These are phyloP conservation scores for Poecilia wingei DNA, from an alignment of 2,797 vertebrate genomes.

Conservation along the genomic window DNA sequence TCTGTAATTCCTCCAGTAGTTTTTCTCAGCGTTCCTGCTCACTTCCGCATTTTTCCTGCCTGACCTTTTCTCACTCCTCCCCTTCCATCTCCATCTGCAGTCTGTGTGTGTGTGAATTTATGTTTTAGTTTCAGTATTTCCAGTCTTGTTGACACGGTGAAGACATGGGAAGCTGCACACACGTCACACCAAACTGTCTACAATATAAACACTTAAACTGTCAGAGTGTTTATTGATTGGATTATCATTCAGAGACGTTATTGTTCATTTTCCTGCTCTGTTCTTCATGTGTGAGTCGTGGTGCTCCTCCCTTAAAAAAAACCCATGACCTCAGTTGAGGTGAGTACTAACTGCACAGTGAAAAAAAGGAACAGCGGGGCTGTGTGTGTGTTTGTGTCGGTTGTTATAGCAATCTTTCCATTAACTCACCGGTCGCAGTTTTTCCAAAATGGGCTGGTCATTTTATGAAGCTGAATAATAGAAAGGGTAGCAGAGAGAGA, in stretches of 20 bases:
- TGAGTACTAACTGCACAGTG: conserved; percentile 57
- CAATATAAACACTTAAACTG: conserved; percentile 42
- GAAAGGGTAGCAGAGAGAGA: conserved; percentile 47
- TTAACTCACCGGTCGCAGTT: conserved; percentile 71
- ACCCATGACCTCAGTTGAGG: conserved; percentile 55
- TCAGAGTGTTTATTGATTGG: conserved; percentile 40
- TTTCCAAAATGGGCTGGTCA: conserved; percentile 67
- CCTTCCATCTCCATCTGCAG: conserved; percentile 25
- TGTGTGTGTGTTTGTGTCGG: conserved; percentile 74
- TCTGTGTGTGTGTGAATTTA: conserved; percentile 16
- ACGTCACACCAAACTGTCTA: conserved; percentile 33
- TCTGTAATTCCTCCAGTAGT: conserved; percentile 70
- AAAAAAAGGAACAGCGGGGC: conserved; percentile 68
- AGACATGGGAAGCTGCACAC: conserved; percentile 55
- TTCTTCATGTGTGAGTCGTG: conserved; percentile 18
- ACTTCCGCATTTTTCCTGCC: conserved; percentile 64
- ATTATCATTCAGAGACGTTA: conserved; percentile 31
- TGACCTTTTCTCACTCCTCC: conserved; percentile 58
- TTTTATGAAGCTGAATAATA: conserved; percentile 55
- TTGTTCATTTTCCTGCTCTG: conserved; percentile 3
- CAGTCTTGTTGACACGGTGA: conserved; percentile 43
- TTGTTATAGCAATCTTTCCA: conserved; percentile 77
- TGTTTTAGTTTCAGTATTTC: conserved; percentile 43
- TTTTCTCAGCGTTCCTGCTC: conserved; percentile 41
- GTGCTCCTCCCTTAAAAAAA: conserved; percentile 37